Evolutionary conservation across 1,140 invertebrate genomes (phyloP).

Genomic region (Campoletis sonorensis): DNA sequence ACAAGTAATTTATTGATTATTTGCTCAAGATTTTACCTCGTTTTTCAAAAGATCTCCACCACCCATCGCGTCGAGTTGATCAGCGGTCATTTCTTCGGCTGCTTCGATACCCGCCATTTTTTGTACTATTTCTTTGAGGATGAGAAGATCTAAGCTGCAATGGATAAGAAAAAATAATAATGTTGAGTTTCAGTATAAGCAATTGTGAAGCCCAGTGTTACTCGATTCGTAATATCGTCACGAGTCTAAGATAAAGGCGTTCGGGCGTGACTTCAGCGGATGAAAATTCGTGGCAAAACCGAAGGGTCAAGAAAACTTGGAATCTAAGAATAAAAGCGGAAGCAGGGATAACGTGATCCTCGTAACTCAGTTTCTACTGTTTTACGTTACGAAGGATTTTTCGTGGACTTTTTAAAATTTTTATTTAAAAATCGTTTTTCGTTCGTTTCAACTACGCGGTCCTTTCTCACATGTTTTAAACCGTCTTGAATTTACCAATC

Average conservation of each 20-base stretch:
- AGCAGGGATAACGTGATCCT: constrained; percentile 6
- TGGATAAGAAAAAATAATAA: too few relatives aligned
- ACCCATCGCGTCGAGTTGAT: constrained; percentile 96
- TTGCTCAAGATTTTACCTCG: constrained; percentile 82
- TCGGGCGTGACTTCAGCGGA: background rate
- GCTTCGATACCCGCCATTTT: constrained; percentile 99
- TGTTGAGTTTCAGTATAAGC: background rate
- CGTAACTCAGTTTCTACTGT: constrained; percentile 1
- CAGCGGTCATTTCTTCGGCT: constrained; percentile 96
- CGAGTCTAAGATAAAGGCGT: background rate
- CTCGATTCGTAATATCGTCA: background rate
- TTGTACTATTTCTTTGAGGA: constrained; percentile 98
- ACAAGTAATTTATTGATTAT: background rate
- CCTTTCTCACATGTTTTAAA: constrained; percentile 21
- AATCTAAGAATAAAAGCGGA: constrained; percentile 51
- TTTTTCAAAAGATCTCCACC: constrained; percentile 96
- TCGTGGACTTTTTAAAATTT: constrained; percentile 20
- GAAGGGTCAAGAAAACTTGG: constrained; percentile 53
- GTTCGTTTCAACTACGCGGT: constrained; percentile 30
- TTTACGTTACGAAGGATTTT: constrained; percentile 18
- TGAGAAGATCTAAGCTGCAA: constrained; percentile 92
- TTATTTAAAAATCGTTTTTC: constrained; percentile 8
- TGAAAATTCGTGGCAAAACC: constrained; percentile 20
- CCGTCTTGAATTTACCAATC: constrained; percentile 37
- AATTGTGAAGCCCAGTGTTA: background rate